Conservation (phyloP, 2,797 vertebrate genomes). For the Sebastes iracundus region DNA sequence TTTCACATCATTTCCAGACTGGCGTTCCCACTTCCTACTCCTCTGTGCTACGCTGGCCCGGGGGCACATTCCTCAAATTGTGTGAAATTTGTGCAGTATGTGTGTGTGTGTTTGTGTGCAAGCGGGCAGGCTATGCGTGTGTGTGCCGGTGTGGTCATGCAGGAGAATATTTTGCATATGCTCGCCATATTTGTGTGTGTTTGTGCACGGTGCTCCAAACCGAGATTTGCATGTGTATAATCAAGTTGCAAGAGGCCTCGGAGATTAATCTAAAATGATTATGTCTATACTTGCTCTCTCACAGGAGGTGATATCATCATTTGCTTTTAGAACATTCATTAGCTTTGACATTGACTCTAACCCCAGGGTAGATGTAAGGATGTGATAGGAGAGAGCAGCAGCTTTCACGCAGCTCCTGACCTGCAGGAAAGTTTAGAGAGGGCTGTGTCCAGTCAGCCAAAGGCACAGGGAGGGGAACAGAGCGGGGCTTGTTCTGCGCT, state of each 20-base stretch:
- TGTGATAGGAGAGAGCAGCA: slow-evolving; percentile 35
- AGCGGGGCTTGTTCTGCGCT: slow-evolving; percentile 57
- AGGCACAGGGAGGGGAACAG: slow-evolving; percentile 50
- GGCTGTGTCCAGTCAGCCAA: slow-evolving; percentile 23
- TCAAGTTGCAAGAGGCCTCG: background rate
- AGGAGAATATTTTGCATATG: background rate
- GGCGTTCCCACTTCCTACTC: slow-evolving; percentile 77
- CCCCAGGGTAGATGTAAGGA: slow-evolving; percentile 26
- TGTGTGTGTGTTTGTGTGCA: slow-evolving; percentile 16
- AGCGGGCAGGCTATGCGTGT: slow-evolving; percentile 11
- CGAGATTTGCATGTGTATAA: background rate
- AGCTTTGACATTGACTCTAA: slow-evolving; percentile 42
- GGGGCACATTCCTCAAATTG: slow-evolving; percentile 71
- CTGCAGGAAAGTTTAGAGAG: slow-evolving; percentile 47
- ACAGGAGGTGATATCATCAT: slow-evolving; percentile 13
- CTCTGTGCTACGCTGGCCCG: slow-evolving; percentile 48
- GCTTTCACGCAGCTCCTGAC: slow-evolving; percentile 29
- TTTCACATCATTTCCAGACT: slow-evolving; percentile 73
- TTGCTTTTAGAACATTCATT: slow-evolving; percentile 40
- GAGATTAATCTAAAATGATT: slow-evolving; percentile 20
- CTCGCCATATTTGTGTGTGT: background rate
- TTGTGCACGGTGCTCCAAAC: background rate
- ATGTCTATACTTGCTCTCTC: background rate
- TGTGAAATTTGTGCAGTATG: slow-evolving; percentile 33
- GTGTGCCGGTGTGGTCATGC: background rate